Percentiles rank a stretch among this genome's conserved stretches.
Conservation (phyloP, 2,888 invertebrate species). For the Ectemnius cavifrons region DNA sequence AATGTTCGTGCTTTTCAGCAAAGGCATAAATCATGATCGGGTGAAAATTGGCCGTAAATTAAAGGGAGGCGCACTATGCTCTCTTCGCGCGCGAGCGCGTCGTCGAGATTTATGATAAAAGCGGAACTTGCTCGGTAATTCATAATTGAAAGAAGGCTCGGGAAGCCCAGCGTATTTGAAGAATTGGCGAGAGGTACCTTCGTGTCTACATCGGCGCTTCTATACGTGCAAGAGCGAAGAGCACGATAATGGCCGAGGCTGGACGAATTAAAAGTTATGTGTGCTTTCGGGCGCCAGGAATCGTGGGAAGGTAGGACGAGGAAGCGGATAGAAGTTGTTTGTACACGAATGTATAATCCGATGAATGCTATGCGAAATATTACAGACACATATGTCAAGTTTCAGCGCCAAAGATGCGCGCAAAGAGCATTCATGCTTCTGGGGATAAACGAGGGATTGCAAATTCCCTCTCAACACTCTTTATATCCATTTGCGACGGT, state of each 20-base stretch:
- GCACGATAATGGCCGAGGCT: slow-evolving; percentile 9
- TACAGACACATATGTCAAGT: too few relatives aligned
- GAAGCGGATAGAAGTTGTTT: slow-evolving; percentile 24
- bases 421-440: too few relatives aligned
- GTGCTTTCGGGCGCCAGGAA: slow-evolving; percentile 22
- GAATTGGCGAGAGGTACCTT: slow-evolving; percentile 28
- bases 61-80: background rate
- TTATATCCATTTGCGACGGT: too few relatives aligned
- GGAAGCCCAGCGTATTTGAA: slow-evolving; percentile 25
- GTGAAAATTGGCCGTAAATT: background rate
- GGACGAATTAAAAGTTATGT: slow-evolving; percentile 43
- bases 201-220: slow-evolving; percentile 31
- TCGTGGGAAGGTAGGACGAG: slow-evolving; percentile 11
- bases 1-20: background rate
- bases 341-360: background rate
- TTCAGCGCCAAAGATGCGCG: too few relatives aligned
- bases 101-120: background rate
- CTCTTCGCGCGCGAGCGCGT: background rate
- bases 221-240: slow-evolving; percentile 27
- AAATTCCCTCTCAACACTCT: too few relatives aligned
- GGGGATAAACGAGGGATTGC: too few relatives aligned
- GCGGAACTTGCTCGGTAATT: slow-evolving; percentile 11
- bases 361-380: too few relatives aligned
- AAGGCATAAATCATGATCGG: background rate
- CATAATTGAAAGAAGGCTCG: slow-evolving; percentile 15